Evolutionary conservation across 1,140 invertebrate species (phyloP).

Genomic region (Aphis craccivora): DNA sequence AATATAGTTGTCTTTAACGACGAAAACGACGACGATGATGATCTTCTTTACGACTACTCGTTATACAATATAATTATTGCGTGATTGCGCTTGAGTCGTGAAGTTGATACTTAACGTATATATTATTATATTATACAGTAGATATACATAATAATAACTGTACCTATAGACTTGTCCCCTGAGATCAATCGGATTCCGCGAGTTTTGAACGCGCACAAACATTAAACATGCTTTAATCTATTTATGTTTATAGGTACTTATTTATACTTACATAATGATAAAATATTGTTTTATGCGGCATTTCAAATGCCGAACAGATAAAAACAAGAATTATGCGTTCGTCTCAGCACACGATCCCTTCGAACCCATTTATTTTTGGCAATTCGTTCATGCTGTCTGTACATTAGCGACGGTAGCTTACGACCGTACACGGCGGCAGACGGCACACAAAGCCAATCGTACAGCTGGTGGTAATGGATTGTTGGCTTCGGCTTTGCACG

Average conservation of each 20-base stretch:
- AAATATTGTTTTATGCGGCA: neutral
- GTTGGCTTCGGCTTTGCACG: slow-evolving; percentile 18
- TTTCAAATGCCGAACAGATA: neutral
- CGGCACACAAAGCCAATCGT: neutral
- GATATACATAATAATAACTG: neutral
- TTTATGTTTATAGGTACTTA: slow-evolving; percentile 4
- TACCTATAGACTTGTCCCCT: neutral
- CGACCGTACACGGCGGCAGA: neutral
- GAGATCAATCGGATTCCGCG: neutral
- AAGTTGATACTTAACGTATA: neutral
- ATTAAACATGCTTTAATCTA: neutral
- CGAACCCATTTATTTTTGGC: slow-evolving; percentile 32
- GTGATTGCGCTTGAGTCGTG: neutral
- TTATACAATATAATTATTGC: neutral
- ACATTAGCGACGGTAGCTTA: neutral
- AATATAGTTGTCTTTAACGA: neutral
- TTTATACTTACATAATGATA: neutral
- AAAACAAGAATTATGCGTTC: neutral
- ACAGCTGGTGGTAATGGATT: neutral
- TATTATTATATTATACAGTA: neutral
- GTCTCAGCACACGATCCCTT: slow-evolving; percentile 40
- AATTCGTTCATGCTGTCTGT: slow-evolving; percentile 23
- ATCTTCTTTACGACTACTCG: neutral
- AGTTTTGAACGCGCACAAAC: neutral
- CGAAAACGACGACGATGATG: neutral